A percentile compares a stretch with the other conserved stretches of the same genome.
Conservation (phyloP, 2,797 vertebrate species). For the Dendrocincla fuliginosa region DNA sequence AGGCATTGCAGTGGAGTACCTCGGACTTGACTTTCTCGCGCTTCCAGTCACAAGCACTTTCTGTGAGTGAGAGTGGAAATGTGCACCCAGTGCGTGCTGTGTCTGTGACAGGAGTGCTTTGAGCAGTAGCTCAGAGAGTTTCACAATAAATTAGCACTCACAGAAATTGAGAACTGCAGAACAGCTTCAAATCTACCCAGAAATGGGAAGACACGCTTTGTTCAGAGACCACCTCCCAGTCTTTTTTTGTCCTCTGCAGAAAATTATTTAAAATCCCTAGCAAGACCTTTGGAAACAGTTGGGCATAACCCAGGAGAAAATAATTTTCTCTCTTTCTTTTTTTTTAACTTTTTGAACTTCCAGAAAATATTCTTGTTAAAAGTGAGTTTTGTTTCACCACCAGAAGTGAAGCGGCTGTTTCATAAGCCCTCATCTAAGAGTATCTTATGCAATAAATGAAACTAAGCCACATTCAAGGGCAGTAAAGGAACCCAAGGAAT, state of each 20-base stretch:
- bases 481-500: constrained; percentile 24
- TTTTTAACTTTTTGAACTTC: not conserved
- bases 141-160: not conserved
- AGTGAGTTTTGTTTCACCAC: not conserved
- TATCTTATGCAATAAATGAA: constrained; percentile 23
- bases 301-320: not conserved
- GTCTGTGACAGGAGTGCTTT: not conserved
- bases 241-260: not conserved
- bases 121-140: not conserved
- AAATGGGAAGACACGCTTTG: not conserved
- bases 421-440: not conserved
- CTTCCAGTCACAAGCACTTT: not conserved
- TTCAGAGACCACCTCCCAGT: not conserved
- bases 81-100: rapidly evolving
- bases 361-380: not conserved
- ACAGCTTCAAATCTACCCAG: not conserved
- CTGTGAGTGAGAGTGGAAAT: not conserved
- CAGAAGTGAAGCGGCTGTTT: not conserved
- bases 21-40: not conserved
- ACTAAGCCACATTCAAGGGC: constrained; percentile 30
- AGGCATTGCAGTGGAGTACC: not conserved
- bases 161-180: not conserved
- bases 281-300: not conserved
- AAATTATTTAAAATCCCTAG: not conserved
- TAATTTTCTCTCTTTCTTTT: not conserved